Base-by-base conservation (phyloP, 2,888 invertebrate species). In the Drosophila ochracea region DNA sequence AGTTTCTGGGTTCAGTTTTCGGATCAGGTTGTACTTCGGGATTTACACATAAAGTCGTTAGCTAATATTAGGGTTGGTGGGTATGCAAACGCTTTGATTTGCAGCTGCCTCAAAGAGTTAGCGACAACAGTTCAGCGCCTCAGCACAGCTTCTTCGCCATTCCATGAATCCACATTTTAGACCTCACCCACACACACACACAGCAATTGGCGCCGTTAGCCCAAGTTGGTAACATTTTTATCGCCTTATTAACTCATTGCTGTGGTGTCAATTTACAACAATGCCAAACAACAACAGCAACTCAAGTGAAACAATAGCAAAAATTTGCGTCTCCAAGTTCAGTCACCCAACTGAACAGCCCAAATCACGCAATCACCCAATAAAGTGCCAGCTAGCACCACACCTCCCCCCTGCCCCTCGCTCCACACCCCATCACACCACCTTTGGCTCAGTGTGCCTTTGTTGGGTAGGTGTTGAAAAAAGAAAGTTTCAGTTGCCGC, bases 201-300 rank as follows among this genome's bases (percentile, higher is more conserved):
- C 4, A 25, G 21, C 35, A 31, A 31, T 61, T 52, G 33, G 33
- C 25, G 35, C 33, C n/a, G 35, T 55, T 19, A n/a, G 62, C 47
- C 7, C 28, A 49, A 37, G 47, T 52, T 77, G 78, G 76, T 54
- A 82, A 80, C 72, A 68, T 77, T 82, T 83, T 89, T 84, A 92
- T 91, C 84, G 92, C 89, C 91, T 92, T 91, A 92, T 92, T 91
- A 91, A 92, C 91, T 91, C 91, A 91, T 91, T 91, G 91, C 83
- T 89, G 91, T 67, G 91, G 91, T 91, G 91, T 91, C 92, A 91
- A 92, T 91, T 91, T 91, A 89, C 91, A 84, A 84, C 76, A 80
- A 82, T 69, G 73, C 57, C 74, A 68, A 64, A 68, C 55, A 67
- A 55, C 65, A 73, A 61, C 67, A 62, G 63, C 80, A 68, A 68